phyloP scores from a whole-genome alignment of 2,113 vertebrate species.

The Peromyscus maniculatus region DNA sequence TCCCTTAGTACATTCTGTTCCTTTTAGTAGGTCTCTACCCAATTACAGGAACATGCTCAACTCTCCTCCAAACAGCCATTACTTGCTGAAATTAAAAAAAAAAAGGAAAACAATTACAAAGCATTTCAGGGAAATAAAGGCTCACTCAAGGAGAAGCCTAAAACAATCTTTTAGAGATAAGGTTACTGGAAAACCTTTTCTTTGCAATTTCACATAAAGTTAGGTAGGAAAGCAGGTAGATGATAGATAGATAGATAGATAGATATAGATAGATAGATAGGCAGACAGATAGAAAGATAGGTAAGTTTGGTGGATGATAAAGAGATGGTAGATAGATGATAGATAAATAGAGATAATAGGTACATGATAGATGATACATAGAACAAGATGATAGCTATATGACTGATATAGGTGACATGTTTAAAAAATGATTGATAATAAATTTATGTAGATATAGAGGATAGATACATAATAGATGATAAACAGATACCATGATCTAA shows the following conservation, averaged over 20 bases:
- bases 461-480: neutral
- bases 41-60: conserved; percentile 57
- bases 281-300: neutral
- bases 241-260: neutral
- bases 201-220: neutral
- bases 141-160: neutral
- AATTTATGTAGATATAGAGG: neutral
- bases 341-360: neutral
- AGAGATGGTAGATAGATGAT: neutral
- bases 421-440: neutral
- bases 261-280: neutral
- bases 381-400: no score
- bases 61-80: conserved; percentile 53
- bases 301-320: neutral
- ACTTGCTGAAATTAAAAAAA: conserved; percentile 56
- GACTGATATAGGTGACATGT: neutral
- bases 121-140: conserved; percentile 57
- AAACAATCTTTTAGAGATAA: neutral
- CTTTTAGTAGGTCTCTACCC: conserved; percentile 62
- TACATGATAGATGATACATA: neutral
- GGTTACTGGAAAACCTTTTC: neutral
- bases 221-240: neutral
- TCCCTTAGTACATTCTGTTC: conserved; percentile 75
- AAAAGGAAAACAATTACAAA: neutral
- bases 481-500: neutral